Evolutionary conservation across 2,888 invertebrate genomes (phyloP).

Genomic region (Ophion ellenae): DNA sequence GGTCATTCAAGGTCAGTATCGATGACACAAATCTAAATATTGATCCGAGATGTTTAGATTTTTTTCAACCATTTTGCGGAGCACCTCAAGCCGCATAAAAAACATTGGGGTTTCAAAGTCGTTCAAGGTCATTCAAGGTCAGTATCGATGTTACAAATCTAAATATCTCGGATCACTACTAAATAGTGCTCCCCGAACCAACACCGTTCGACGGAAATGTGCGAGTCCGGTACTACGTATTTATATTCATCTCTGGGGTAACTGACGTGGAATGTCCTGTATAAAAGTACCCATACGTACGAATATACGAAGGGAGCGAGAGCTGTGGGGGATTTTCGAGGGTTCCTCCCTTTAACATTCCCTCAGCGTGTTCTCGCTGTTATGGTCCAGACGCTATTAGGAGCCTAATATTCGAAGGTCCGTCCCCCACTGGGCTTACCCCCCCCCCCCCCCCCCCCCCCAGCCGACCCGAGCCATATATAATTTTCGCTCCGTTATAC

Average conservation of each 20-base stretch:
- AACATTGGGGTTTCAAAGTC: no score
- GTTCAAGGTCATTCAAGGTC: no score
- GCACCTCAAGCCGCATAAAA: no score
- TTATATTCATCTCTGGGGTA: background rate
- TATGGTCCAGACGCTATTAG: conserved; percentile 69
- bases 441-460: conserved; percentile 17
- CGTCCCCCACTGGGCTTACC: conserved; percentile 40
- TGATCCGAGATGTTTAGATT: no score
- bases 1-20: no score
- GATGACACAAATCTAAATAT: no score
- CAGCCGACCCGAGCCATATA: conserved; percentile 21
- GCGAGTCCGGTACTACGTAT: no score
- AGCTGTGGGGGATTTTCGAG: conserved; percentile 43
- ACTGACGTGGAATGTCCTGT: background rate
- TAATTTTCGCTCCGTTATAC: conserved; percentile 53
- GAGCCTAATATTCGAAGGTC: conserved; percentile 67
- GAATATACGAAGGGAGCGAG: background rate
- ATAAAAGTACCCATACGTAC: background rate
- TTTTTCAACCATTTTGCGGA: no score
- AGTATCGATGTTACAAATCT: no score
- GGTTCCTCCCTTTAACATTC: conserved; percentile 14
- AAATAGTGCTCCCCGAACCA: no score
- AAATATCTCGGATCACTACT: no score
- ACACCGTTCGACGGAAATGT: no score
- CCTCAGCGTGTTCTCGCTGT: conserved; percentile 57